Evolutionary conservation across 1,140 invertebrate genomes (phyloP), one percentile per base, ranked within the genome.

Genomic region (Drosophila pseudoananassae): DNA sequence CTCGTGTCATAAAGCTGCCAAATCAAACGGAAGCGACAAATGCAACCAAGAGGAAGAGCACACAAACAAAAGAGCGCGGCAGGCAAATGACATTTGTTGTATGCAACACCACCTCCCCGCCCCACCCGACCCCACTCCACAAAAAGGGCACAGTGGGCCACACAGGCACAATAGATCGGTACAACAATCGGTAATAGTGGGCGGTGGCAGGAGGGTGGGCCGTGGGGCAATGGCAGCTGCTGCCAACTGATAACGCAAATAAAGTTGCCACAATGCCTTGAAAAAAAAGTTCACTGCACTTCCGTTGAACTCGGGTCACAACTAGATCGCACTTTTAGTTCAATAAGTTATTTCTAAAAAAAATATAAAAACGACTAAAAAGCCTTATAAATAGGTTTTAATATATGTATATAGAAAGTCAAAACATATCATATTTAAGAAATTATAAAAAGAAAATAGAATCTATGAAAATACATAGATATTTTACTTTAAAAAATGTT

Each of bases 11-110:
- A 87, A 87, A 81, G 77, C 74, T 76, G 77, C 73, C 72, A 77
- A 75, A 73, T 84, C 81, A 85, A 85, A 85, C 77, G 81, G 81
- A 84, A 84, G 77, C 72, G 77, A 77, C 66, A 69, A 81, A 68
- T 66, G 78, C 72, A 76, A 15, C 25, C 43, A 61, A 56, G 50
- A 57, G 43, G 43, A 70, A 49, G 38, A 46, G 54, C 38, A 23
- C 36, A 20, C 33, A 51, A 68, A 59, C 73, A 70, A 71, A 70
- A 38, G 57, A 38, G 53, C 23, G 29, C 65, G 33, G 49, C 68
- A 73, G 70, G 56, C 71, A 74, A 74, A 74, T 55, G 71, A 47
- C 70, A 73, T 61, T 73, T 60, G 55, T 40, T 31, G n/a, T 12
- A 38, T 20, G 33, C 31, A 43, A 43, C 49, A 61, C 31, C 15